Conservation (phyloP, 2,113 vertebrate genomes). For the Haemorhous mexicanus region DNA sequence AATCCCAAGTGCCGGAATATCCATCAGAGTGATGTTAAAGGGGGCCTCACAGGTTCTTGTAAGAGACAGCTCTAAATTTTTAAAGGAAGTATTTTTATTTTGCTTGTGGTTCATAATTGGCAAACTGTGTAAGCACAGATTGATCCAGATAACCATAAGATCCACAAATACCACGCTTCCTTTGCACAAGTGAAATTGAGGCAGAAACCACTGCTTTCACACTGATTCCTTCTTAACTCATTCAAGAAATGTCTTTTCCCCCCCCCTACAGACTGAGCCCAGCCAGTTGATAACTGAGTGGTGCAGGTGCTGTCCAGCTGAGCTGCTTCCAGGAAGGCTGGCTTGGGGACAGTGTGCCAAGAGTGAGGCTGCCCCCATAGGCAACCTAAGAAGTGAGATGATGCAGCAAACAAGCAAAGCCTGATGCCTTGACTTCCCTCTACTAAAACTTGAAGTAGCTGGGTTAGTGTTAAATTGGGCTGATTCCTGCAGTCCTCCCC, state of each 20-base stretch:
- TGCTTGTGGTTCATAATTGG: not conserved
- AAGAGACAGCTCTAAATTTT: not conserved
- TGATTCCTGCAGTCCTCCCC: not conserved
- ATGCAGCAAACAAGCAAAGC: not conserved
- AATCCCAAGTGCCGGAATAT: not conserved
- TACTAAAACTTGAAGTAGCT: not conserved
- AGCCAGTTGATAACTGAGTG: not conserved
- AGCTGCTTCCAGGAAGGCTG: not conserved
- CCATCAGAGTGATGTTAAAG: not conserved
- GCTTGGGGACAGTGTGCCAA: not conserved
- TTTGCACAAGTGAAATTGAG: not conserved
- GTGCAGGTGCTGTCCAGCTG: not conserved
- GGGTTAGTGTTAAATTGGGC: not conserved
- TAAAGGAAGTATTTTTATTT: not conserved
- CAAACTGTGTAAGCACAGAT: not conserved
- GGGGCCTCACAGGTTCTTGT: not conserved
- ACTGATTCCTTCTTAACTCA: not conserved
- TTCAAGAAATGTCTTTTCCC: not conserved
- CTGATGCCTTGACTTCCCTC: not conserved
- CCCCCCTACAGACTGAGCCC: not conserved
- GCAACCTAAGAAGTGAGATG: not conserved
- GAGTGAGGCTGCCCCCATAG: not conserved
- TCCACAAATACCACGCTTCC: not conserved
- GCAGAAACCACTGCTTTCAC: not conserved
- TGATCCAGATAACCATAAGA: conserved; percentile 14